phyloP scores from a whole-genome alignment of 2,113 vertebrate genomes.

The Sterrhoptilus dennistouni region DNA sequence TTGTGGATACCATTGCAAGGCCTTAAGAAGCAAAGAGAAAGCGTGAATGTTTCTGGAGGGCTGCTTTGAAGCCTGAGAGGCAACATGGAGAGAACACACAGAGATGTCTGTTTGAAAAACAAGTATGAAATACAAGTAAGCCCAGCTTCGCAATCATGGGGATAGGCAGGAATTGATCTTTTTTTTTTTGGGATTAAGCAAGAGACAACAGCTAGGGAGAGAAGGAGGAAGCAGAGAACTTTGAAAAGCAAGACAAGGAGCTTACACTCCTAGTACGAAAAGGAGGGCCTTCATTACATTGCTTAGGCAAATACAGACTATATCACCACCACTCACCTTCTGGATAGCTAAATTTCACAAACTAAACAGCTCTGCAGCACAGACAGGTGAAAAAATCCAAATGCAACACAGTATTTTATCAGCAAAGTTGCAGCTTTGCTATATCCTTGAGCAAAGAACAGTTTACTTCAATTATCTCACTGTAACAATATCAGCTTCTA shows the following conservation, averaged over 20 bases:
- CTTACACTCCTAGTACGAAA: background rate
- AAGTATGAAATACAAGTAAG: background rate
- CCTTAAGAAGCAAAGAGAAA: background rate
- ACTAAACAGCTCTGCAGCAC: background rate
- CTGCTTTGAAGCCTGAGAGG: slow-evolving; percentile 5
- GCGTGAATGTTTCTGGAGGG: background rate
- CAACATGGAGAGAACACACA: background rate
- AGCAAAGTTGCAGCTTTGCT: background rate
- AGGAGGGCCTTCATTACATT: background rate
- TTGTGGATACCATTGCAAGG: background rate
- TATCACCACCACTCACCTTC: background rate
- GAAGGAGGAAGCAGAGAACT: background rate
- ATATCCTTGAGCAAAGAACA: background rate
- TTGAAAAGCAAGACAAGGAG: background rate
- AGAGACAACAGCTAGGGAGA: background rate
- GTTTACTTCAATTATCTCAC: background rate
- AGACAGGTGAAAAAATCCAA: background rate
- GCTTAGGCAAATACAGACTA: background rate
- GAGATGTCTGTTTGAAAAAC: background rate
- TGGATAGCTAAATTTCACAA: background rate
- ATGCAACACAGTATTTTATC: background rate
- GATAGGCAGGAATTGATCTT: background rate
- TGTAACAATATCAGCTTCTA: background rate
- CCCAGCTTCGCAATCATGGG: background rate
- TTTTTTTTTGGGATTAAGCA: background rate